Base-by-base conservation (phyloP, 30 jellyfish, hydroid and myxozoan genomes). In the Sanderia malayensis region DNA sequence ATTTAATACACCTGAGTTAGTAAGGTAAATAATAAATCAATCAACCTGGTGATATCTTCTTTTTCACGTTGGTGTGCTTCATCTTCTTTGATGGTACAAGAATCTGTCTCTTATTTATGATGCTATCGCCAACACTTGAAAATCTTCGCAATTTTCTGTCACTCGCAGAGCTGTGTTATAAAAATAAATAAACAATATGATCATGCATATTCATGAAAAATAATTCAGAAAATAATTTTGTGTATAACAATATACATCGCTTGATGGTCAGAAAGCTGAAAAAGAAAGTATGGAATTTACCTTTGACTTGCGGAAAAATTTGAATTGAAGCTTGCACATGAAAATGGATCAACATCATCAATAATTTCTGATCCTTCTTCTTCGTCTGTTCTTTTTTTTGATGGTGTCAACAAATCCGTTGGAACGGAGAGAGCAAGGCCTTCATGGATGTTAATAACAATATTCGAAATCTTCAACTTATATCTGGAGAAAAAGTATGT, bases 401-500 rank as follows among this genome's bases (percentile, higher is more conserved):
- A 81, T 4, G 85, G 93, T 4, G 93, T 20, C 17, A 52, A 46
- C 3, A 81, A 44, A 8, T 70, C 84, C 17, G 18, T 24, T 27
- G 93, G 93, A 21, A 75, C 58, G 20, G 57, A 76, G 30, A 44
- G 80, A 11, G 76, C 82, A 21, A 81, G 72, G 20, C 93, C 81
- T 6, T 81, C 93, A 33, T 68, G 70, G 17, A 81, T 29, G 10
- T 61, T 76, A 1, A 58, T 58, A 7, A 81, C 22, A 10, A 81
- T 70, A 2, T 58, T 25, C 17, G 85, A 80, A 20, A 81, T 62
- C 70, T 32, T 61, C 18, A 74, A 6, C 46, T 32, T 22, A 75
- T 63, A 81, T 44, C 90, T 79, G 2, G 23, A 31, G 23, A 60
- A 10, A 60, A n/a, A n/a, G n/a, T n/a, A n/a, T n/a, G n/a, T n/a